These are phyloP conservation scores for Salmo trutta DNA, from an alignment of 2,797 vertebrate species.

Conservation along the genomic window DNA sequence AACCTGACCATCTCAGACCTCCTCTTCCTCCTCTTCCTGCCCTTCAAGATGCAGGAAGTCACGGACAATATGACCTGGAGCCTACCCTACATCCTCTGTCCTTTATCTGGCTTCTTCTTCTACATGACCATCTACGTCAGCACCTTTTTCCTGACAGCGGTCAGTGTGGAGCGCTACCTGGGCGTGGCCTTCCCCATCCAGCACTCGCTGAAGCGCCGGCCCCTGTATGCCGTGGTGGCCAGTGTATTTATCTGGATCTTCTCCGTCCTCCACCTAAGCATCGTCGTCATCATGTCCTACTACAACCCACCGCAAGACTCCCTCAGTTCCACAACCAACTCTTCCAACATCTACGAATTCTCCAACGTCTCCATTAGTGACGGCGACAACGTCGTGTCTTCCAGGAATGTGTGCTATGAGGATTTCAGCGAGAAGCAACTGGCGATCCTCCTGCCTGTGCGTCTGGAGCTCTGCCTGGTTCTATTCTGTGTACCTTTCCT, in stretches of 20 bases:
- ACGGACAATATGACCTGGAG: conserved; percentile 67
- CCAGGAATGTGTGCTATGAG: conserved; percentile 74
- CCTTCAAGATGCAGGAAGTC: conserved; percentile 82
- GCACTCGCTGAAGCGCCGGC: conserved; percentile 73
- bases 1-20: conserved; percentile 85
- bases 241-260: conserved; percentile 80
- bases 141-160: conserved; percentile 78
- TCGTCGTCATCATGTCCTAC: conserved; percentile 76
- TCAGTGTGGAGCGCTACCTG: conserved; percentile 82
- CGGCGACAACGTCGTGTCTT: fast-evolving
- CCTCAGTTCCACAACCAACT: fast-evolving
- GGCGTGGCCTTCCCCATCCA: conserved; percentile 83
- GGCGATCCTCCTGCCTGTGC: conserved; percentile 76
- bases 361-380: not conserved
- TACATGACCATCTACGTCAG: conserved; percentile 87
- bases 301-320: conserved; percentile 24
- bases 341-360: not conserved
- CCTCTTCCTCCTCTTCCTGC: conserved; percentile 82
- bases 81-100: conserved; percentile 77
- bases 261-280: conserved; percentile 71
- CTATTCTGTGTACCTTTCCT: conserved; percentile 86
- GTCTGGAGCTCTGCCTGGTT: conserved; percentile 84
- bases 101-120: conserved; percentile 77
- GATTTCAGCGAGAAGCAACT: conserved; percentile 76
- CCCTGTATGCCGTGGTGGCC: conserved; percentile 72